Percentiles rank a stretch among this genome's conserved stretches.
Evolutionary conservation across 2,113 vertebrate genomes (phyloP).

Genomic region (Ophiodon elongatus): DNA sequence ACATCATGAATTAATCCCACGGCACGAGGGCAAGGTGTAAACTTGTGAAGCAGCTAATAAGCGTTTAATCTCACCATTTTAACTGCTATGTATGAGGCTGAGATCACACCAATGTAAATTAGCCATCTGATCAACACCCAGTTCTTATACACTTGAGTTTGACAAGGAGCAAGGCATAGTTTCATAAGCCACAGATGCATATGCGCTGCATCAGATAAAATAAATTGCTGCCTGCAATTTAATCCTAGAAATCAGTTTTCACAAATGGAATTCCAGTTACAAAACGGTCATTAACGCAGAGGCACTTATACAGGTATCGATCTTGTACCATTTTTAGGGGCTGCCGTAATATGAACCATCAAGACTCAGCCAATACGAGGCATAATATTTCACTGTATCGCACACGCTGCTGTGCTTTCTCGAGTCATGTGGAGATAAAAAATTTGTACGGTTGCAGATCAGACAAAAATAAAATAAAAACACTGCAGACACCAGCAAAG

Average conservation of each 20-base stretch:
- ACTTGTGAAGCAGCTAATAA: slow-evolving; percentile 19
- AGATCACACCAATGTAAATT: slow-evolving; percentile 7
- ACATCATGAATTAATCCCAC: slow-evolving; percentile 6
- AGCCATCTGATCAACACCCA: slow-evolving; percentile 3
- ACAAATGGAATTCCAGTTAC: neutral
- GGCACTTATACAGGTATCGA: slow-evolving; percentile 39
- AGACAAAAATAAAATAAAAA: slow-evolving; percentile 28
- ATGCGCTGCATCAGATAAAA: neutral
- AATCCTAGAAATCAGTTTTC: neutral
- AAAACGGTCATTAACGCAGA: slow-evolving; percentile 31
- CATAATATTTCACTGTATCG: slow-evolving; percentile 10
- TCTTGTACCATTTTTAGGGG: slow-evolving; percentile 12
- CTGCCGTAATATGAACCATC: slow-evolving; percentile 14
- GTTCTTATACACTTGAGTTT: neutral
- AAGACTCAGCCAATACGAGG: slow-evolving; percentile 1
- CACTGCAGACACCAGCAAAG: slow-evolving; percentile 2
- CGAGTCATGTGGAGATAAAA: neutral
- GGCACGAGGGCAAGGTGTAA: slow-evolving; percentile 6
- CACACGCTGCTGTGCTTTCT: neutral
- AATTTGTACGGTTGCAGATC: neutral
- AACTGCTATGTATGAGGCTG: neutral
- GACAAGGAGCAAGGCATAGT: neutral
- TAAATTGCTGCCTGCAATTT: neutral
- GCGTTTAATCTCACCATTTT: slow-evolving; percentile 4
- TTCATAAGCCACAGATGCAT: neutral